phyloP scores from a whole-genome alignment of 2,797 vertebrate genomes.

The Emydoidea blandingii region DNA sequence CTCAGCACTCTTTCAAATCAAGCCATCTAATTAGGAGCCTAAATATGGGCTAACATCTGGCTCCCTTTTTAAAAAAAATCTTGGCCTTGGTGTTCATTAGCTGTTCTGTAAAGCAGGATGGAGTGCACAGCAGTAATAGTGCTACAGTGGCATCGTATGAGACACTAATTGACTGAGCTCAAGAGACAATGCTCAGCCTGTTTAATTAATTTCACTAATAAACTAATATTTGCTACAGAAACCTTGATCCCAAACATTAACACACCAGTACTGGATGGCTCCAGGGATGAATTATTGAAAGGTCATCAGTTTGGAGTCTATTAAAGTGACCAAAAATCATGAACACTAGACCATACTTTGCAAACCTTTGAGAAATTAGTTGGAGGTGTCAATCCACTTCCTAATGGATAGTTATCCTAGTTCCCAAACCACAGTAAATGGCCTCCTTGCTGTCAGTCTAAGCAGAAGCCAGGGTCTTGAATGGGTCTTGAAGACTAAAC shows the following conservation, averaged over 20 bases:
- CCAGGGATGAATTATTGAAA: not conserved
- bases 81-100: not conserved
- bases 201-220: not conserved
- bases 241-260: not conserved
- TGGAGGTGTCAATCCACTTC: not conserved
- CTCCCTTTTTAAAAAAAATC: not conserved
- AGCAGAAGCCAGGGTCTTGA: not conserved
- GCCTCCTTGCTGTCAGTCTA: not conserved
- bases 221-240: not conserved
- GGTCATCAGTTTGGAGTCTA: not conserved
- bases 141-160: not conserved
- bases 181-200: not conserved
- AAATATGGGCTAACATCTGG: not conserved
- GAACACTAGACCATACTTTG: not conserved
- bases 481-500: not conserved
- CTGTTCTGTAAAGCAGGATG: not conserved
- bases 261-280: not conserved
- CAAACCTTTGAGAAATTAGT: not conserved
- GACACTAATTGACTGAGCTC: not conserved
- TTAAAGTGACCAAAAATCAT: not conserved
- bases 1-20: not conserved
- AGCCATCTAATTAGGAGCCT: not conserved
- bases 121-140: not conserved
- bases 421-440: not conserved
- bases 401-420: not conserved